A percentile compares a stretch with the other conserved stretches of the same genome.
Evolutionary conservation across 2,113 vertebrate species (phyloP).

Genomic region (Spilogale gracilis): DNA sequence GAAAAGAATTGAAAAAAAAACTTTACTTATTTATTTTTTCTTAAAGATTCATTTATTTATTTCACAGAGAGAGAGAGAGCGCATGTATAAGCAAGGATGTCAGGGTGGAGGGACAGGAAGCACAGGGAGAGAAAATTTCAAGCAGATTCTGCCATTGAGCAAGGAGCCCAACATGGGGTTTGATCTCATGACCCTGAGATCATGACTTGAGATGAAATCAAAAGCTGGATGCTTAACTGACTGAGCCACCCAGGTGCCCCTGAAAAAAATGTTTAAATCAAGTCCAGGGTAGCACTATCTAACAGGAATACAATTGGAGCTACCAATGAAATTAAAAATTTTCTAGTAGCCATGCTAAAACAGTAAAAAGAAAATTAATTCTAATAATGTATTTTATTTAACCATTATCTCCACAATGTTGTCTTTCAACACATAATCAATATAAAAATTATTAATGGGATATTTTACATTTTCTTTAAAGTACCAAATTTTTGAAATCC

Average conservation of each 20-base stretch:
- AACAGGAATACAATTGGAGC: not conserved
- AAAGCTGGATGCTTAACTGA: too few species aligned
- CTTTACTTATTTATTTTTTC: too few species aligned
- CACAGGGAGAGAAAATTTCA: too few species aligned
- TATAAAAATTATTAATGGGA: not conserved
- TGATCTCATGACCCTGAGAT: too few species aligned
- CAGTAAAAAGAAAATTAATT: constrained; percentile 7
- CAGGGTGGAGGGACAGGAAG: too few species aligned
- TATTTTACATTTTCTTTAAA: not conserved
- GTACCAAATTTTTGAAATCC: not conserved
- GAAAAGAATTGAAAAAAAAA: not conserved
- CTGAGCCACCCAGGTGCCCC: too few species aligned
- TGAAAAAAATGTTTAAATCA: not conserved
- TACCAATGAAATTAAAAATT: not conserved
- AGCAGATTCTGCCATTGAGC: too few species aligned
- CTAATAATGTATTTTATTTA: not conserved
- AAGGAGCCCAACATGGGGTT: too few species aligned
- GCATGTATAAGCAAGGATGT: too few species aligned
- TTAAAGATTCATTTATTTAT: too few species aligned
- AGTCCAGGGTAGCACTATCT: not conserved
- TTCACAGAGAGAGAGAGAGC: too few species aligned
- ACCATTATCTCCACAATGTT: not conserved
- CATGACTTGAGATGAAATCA: too few species aligned
- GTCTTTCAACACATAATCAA: not conserved
- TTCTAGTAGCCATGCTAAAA: not conserved